These are phyloP conservation scores for Spatula clypeata DNA, from an alignment of 2,797 vertebrate species.

Conservation along the genomic window DNA sequence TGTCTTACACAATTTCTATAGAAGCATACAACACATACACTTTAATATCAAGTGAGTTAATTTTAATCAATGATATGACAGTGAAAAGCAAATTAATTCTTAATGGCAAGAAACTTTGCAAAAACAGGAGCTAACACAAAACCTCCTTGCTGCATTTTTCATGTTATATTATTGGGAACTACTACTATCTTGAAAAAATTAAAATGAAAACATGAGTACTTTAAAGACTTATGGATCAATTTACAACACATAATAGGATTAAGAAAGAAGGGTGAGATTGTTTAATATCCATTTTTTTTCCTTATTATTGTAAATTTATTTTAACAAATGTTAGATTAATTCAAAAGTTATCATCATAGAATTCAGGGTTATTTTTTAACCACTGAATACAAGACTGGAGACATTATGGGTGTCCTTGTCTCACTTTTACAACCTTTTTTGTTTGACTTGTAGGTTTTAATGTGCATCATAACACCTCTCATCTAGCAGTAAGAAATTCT, in stretches of 20 bases:
- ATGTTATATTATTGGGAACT: constrained; percentile 26
- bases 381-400: constrained; percentile 40
- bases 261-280: background rate
- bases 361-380: background rate
- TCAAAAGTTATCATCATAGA: constrained; percentile 64
- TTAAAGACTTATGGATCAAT: background rate
- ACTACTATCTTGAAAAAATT: constrained; percentile 16
- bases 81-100: constrained; percentile 70
- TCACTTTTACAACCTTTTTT: constrained; percentile 71
- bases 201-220: background rate
- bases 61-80: constrained; percentile 69
- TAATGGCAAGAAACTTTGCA: constrained; percentile 66
- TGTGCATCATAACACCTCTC: constrained; percentile 82
- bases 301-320: constrained; percentile 15
- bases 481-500: constrained; percentile 80
- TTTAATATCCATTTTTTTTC: constrained; percentile 10
- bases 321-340: constrained; percentile 65
- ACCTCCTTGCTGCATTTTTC: constrained; percentile 45
- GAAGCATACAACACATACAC: constrained; percentile 60
- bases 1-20: constrained; percentile 72
- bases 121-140: constrained; percentile 69
- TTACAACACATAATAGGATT: background rate
- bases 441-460: constrained; percentile 78
- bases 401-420: constrained; percentile 73
- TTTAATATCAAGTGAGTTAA: constrained; percentile 76